A percentile compares a stretch with the other conserved stretches of the same genome.
phyloP scores from a whole-genome alignment of 2,113 vertebrate species.

The Hydrolagus affinis region DNA sequence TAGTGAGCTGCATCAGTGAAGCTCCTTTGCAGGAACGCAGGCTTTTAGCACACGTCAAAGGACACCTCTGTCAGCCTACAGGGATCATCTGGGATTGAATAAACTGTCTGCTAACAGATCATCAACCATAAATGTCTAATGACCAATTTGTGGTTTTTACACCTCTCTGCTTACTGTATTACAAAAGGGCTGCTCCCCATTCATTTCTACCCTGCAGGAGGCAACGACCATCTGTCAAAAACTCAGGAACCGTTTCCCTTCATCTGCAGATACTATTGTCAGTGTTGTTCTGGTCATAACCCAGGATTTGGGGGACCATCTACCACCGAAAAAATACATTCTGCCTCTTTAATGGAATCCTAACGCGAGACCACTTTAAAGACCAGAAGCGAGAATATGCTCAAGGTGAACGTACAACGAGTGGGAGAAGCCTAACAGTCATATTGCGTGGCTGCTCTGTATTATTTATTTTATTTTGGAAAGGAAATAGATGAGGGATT shows the following conservation, averaged over 20 bases:
- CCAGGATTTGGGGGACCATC: neutral
- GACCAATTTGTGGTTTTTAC: conserved; percentile 29
- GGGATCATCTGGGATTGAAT: neutral
- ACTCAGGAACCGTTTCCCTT: neutral
- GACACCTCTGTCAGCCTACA: neutral
- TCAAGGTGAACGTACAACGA: neutral
- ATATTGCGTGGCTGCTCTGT: neutral
- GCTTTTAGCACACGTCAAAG: neutral
- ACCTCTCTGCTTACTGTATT: conserved; percentile 13
- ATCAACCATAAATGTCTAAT: conserved; percentile 13
- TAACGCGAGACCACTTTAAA: neutral
- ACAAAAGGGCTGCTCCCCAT: neutral
- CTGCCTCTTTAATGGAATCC: neutral
- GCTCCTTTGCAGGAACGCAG: conserved; percentile 9
- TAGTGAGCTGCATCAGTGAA: neutral
- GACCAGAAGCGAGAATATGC: neutral
- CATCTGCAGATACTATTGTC: neutral
- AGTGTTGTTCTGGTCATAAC: neutral
- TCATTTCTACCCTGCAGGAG: conserved; percentile 2
- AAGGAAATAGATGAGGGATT: conserved; percentile 28
- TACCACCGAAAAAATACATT: neutral
- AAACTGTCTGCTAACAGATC: conserved; percentile 11
- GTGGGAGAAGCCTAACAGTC: neutral
- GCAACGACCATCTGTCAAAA: conserved; percentile 21
- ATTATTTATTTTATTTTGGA: conserved; percentile 26